Evolutionary conservation across 2,797 vertebrate species (phyloP).

Genomic region (Scomberomorus guttatus): DNA sequence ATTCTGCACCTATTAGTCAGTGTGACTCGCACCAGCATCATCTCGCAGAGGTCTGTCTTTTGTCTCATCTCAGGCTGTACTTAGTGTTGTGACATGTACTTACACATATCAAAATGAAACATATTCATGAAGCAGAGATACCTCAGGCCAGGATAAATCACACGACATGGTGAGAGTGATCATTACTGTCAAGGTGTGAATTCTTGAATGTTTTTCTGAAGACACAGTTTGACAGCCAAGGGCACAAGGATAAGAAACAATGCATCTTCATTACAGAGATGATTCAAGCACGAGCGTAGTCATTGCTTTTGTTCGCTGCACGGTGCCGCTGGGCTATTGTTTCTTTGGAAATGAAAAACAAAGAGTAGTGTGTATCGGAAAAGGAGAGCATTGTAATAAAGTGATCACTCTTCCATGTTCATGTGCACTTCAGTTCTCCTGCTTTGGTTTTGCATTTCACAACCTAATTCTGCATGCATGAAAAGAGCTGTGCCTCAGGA

Average conservation of each 20-base stretch:
- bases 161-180: slow-evolving; percentile 24
- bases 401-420: slow-evolving; percentile 62
- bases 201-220: slow-evolving; percentile 39
- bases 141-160: slow-evolving; percentile 22
- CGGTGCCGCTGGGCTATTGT: slow-evolving; percentile 46
- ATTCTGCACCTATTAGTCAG: slow-evolving; percentile 50
- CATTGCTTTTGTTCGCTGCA: slow-evolving; percentile 53
- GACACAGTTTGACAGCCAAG: slow-evolving; percentile 37
- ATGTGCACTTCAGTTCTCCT: slow-evolving; percentile 65
- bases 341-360: slow-evolving; percentile 50
- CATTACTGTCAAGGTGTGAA: slow-evolving; percentile 35
- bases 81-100: slow-evolving; percentile 25
- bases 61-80: slow-evolving; percentile 26
- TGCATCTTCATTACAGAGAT: slow-evolving; percentile 59
- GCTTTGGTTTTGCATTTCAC: slow-evolving; percentile 70
- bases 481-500: slow-evolving; percentile 62
- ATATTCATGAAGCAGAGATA: slow-evolving; percentile 22
- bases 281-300: slow-evolving; percentile 55
- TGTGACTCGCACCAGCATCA: slow-evolving; percentile 32
- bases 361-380: slow-evolving; percentile 47
- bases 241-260: slow-evolving; percentile 37
- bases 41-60: slow-evolving; percentile 13
- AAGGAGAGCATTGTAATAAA: slow-evolving; percentile 58
- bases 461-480: slow-evolving; percentile 72
- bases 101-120: slow-evolving; percentile 22